Base-by-base conservation (phyloP, 2,888 invertebrate species). In the Gastracanthus pulcherrimus region DNA sequence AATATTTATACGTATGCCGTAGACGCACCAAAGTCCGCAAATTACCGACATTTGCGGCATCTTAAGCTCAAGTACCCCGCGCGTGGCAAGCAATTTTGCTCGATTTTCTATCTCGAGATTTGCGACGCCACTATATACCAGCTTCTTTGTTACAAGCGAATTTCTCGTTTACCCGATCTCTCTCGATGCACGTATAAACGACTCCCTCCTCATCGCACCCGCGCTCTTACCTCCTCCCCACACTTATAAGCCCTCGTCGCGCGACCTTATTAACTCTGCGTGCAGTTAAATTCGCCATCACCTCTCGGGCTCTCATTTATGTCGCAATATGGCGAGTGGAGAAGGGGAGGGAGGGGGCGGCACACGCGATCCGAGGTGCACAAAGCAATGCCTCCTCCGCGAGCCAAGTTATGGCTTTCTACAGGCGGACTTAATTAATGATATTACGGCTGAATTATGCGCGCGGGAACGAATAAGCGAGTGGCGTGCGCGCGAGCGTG, bases 361-460 rank as follows among this genome's bases (percentile, higher is more conserved):
- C 48, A 48, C 19, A 7, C 48, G 7, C 13, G 19, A 11, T 5
- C 7, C 19, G 6, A n/a, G 6, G 3, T 23, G 29, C 34, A 34
- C 51, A 34, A 70, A 31, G 31, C 36, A 19, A 11, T 70, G n/a
- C 16, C 19, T 13, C 31, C n/a, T n/a, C 55, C 31, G 26, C 55
- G 45, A 19, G 11, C 19, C 16, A 16, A 71, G 38, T 71, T 55
- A 71, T 38, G 55, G 31, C 60, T 41, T 58, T 74, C 58, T 45
- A 60, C 29, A 74, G 31, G 13, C 13, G 23, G 34, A 36, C 34
- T 75, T 36, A 64, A 75, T 75, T 48, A 75, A 26, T 45, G 60
- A 64, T 36, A 64, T 75, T 64, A 75, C 34, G 26, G 13, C 23
- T 64, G 23, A 64, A 64, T 48, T 64, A 64, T 26, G 45, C 72